These are phyloP conservation scores for Botia almorhae DNA, from an alignment of 2,797 vertebrate genomes.

Conservation along the genomic window DNA sequence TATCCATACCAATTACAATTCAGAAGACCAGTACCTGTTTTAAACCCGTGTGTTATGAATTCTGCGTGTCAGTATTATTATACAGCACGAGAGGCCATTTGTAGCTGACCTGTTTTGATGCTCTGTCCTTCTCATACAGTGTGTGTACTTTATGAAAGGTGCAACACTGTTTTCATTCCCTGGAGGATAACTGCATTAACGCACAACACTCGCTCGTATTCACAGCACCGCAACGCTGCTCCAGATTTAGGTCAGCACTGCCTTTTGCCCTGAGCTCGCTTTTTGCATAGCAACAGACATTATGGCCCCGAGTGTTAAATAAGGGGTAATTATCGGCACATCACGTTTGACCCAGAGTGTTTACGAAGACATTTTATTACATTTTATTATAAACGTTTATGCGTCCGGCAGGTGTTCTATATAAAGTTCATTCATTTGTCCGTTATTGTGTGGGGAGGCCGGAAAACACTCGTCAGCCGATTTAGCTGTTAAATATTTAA, in stretches of 20 bases:
- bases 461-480: conserved; percentile 24
- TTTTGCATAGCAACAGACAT: conserved; percentile 64
- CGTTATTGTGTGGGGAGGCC: conserved; percentile 6
- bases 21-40: background rate
- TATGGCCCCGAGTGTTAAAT: conserved; percentile 51
- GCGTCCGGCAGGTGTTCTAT: conserved; percentile 1
- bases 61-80: background rate
- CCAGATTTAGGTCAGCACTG: conserved; percentile 71
- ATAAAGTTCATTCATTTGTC: conserved; percentile 29
- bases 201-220: conserved; percentile 22
- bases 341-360: conserved; percentile 40
- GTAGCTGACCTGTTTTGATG: conserved; percentile 34
- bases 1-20: conserved; percentile 9
- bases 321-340: conserved; percentile 32
- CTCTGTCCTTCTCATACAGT: conserved; percentile 10
- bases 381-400: background rate
- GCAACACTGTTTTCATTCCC: conserved; percentile 8
- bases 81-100: background rate
- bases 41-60: background rate
- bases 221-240: conserved; percentile 22
- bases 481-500: conserved; percentile 42
- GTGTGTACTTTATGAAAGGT: conserved; percentile 32
- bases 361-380: background rate
- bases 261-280: conserved; percentile 56
- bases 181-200: conserved; percentile 42